These are phyloP conservation scores for Trachelus stipa DNA, from an alignment of 2,888 invertebrate genomes.

Conservation along the genomic window DNA sequence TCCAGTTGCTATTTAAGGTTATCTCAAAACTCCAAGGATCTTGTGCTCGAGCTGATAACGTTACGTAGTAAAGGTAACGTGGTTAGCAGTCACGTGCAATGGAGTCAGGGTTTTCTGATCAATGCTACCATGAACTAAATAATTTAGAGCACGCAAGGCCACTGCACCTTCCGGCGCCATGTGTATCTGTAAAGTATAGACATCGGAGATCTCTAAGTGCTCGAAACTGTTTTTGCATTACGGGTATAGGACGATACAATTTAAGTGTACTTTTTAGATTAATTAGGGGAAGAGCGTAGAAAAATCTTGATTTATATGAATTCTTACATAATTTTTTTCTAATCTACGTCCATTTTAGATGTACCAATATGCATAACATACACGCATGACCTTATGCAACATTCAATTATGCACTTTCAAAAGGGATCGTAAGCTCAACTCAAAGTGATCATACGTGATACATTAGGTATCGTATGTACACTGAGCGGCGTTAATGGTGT, in stretches of 20 bases:
- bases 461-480: background rate
- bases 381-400: background rate
- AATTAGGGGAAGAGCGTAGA: background rate
- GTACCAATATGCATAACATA: background rate
- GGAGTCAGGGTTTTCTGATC: constrained; percentile 32
- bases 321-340: background rate
- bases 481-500: too few relatives aligned
- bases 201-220: constrained; percentile 4
- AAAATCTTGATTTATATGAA: background rate
- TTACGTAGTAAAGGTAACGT: background rate
- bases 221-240: background rate
- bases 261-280: background rate
- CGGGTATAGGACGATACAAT: background rate
- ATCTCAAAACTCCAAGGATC: background rate
- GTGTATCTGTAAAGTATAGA: constrained; percentile 22
- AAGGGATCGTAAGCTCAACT: background rate
- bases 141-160: constrained; percentile 29
- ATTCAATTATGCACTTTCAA: background rate
- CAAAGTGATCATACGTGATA: background rate
- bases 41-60: background rate
- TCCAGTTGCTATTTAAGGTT: background rate
- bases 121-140: constrained; percentile 28
- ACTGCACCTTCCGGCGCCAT: constrained; percentile 12
- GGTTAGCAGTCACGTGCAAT: constrained; percentile 7
- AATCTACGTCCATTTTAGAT: background rate